These are phyloP conservation scores for Bovichtus diacanthus DNA, from an alignment of 2,797 vertebrate genomes.

Conservation along the genomic window DNA sequence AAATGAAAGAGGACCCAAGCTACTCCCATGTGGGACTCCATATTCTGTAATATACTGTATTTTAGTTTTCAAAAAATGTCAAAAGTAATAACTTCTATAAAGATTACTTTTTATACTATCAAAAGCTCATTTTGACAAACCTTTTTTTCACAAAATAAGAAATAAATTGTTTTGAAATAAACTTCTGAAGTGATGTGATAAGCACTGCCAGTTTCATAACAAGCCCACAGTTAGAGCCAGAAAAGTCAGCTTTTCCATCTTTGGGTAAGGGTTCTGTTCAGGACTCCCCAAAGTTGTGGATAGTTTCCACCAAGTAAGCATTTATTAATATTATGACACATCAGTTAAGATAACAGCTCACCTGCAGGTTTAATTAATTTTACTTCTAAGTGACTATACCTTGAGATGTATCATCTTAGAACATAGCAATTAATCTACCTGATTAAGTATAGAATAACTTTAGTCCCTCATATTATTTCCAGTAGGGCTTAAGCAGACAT, in stretches of 20 bases:
- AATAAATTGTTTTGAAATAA: neutral
- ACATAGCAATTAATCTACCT: slow-evolving; percentile 39
- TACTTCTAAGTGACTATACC: slow-evolving; percentile 40
- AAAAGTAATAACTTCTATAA: neutral
- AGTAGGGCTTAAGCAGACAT: slow-evolving; percentile 6
- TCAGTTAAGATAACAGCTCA: slow-evolving; percentile 56
- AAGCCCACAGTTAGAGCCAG: neutral
- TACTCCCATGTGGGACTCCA: neutral
- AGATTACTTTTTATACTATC: neutral
- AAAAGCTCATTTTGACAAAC: neutral
- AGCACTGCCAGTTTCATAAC: neutral
- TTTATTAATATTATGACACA: slow-evolving; percentile 53
- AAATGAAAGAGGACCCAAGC: slow-evolving; percentile 3
- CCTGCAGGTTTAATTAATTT: slow-evolving; percentile 66
- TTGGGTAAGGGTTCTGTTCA: neutral
- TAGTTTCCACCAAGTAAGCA: slow-evolving; percentile 45
- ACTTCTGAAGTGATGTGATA: neutral
- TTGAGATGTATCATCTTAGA: slow-evolving; percentile 32
- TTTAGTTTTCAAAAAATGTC: neutral
- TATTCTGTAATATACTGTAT: neutral
- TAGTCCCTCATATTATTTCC: slow-evolving; percentile 18
- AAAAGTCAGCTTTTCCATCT: neutral
- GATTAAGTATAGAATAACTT: slow-evolving; percentile 21
- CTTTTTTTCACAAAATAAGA: neutral
- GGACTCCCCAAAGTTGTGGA: slow-evolving; percentile 41